A percentile compares a stretch with the other conserved stretches of the same genome.
Evolutionary conservation across 1,140 invertebrate species (phyloP).

Genomic region (Drosophila sulfurigaster): DNA sequence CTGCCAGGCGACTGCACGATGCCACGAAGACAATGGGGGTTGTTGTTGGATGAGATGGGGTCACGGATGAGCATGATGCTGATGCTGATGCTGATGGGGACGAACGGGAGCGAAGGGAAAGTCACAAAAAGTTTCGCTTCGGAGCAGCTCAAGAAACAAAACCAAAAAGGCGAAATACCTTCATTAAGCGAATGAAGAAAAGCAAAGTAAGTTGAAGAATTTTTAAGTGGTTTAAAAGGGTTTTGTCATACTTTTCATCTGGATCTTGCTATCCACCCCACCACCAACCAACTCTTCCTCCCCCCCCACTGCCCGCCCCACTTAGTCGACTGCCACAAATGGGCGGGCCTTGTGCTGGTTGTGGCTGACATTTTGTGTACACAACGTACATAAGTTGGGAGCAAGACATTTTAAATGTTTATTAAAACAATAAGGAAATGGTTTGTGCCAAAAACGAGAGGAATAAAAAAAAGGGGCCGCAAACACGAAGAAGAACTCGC

Average conservation of each 20-base stretch:
- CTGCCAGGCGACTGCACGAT: constrained; percentile 25
- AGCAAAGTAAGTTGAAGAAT: constrained; percentile 83
- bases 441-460: constrained; percentile 61
- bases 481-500: constrained; percentile 46
- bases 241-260: constrained; percentile 82
- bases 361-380: constrained; percentile 70
- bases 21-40: no score
- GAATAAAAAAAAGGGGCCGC: constrained; percentile 38
- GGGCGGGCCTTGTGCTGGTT: constrained; percentile 64
- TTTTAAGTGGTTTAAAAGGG: constrained; percentile 84
- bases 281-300: no score
- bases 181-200: constrained; percentile 83
- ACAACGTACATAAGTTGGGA: constrained; percentile 68
- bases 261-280: constrained; percentile 34
- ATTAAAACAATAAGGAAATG: constrained; percentile 84
- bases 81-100: neutral
- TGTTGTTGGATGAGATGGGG: neutral
- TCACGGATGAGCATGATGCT: neutral
- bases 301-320: neutral
- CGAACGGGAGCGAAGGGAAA: neutral
- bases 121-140: constrained; percentile 60
- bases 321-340: constrained; percentile 58
- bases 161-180: constrained; percentile 81
- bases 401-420: constrained; percentile 84
- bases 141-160: constrained; percentile 54